Conservation (phyloP, 2,113 vertebrate genomes). For the Pristiophorus japonicus region DNA sequence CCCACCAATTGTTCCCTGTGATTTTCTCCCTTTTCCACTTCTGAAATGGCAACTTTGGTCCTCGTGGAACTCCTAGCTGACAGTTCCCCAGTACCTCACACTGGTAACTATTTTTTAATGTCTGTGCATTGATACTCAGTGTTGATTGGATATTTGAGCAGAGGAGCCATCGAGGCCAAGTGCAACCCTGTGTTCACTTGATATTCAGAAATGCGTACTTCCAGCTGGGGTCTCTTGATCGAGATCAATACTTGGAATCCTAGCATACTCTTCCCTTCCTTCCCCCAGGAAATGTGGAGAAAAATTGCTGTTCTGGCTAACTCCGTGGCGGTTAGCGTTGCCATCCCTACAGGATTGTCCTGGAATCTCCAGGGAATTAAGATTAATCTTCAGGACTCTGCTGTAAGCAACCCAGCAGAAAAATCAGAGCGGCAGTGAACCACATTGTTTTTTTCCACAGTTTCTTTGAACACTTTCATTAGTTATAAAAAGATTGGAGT, state of each 20-base stretch:
- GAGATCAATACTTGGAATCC: not conserved
- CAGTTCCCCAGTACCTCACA: not conserved
- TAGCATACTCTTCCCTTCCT: not conserved
- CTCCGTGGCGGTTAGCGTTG: not conserved
- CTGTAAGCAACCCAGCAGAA: too few relatives aligned
- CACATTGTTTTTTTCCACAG: too few relatives aligned
- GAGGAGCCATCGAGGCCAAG: not conserved
- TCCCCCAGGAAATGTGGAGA: not conserved
- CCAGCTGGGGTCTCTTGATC: not conserved
- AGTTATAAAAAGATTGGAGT: too few relatives aligned
- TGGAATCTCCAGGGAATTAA: too few relatives aligned
- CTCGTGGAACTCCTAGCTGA: not conserved
- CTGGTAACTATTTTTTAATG: not conserved
- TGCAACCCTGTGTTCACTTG: not conserved
- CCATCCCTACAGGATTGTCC: too few relatives aligned
- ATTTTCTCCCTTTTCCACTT: not conserved
- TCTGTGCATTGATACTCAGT: not conserved
- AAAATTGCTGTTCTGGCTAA: not conserved
- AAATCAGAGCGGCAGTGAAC: too few relatives aligned
- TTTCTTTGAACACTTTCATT: too few relatives aligned
- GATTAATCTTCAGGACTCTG: too few relatives aligned
- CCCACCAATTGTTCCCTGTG: not conserved
- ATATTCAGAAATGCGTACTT: not conserved
- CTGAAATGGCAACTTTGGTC: not conserved
- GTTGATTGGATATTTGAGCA: not conserved